Conservation (phyloP, 2,888 invertebrate species). For the Copidosoma aretas region DNA sequence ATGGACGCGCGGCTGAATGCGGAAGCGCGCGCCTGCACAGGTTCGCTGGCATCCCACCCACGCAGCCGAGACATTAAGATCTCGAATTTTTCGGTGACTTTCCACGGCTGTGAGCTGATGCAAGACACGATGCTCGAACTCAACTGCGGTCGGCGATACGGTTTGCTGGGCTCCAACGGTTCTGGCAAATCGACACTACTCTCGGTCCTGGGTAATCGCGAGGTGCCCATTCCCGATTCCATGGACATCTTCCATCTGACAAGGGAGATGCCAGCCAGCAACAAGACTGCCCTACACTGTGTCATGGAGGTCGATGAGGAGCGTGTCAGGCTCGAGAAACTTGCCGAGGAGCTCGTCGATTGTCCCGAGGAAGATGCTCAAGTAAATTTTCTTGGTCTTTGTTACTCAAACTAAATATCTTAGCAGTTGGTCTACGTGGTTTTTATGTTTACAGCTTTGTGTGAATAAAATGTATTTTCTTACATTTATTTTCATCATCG, state of each 20-base stretch:
- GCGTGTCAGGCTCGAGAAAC: slow-evolving; percentile 84
- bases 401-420: neutral
- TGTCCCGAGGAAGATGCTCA: slow-evolving; percentile 81
- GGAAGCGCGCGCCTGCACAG: slow-evolving; percentile 92
- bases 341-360: slow-evolving; percentile 88
- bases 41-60: slow-evolving; percentile 92
- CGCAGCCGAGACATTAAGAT: slow-evolving; percentile 96
- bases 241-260: slow-evolving; percentile 98
- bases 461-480: no score
- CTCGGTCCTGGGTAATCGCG: slow-evolving; percentile 88
- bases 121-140: slow-evolving; percentile 95
- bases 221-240: slow-evolving; percentile 95
- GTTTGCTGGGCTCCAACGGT: slow-evolving; percentile 96
- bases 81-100: slow-evolving; percentile 94
- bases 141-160: slow-evolving; percentile 96
- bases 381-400: slow-evolving; percentile 40
- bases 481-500: neutral
- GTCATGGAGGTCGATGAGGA: slow-evolving; percentile 99
- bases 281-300: slow-evolving; percentile 92
- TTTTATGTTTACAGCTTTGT: no score
- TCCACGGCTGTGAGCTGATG: slow-evolving; percentile 95
- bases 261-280: slow-evolving; percentile 97
- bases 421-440: no score
- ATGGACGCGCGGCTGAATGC: slow-evolving; percentile 91
- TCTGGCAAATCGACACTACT: slow-evolving; percentile 97